Evolutionary conservation across 2,888 invertebrate genomes (phyloP).

Genomic region (Euproctis similis): DNA sequence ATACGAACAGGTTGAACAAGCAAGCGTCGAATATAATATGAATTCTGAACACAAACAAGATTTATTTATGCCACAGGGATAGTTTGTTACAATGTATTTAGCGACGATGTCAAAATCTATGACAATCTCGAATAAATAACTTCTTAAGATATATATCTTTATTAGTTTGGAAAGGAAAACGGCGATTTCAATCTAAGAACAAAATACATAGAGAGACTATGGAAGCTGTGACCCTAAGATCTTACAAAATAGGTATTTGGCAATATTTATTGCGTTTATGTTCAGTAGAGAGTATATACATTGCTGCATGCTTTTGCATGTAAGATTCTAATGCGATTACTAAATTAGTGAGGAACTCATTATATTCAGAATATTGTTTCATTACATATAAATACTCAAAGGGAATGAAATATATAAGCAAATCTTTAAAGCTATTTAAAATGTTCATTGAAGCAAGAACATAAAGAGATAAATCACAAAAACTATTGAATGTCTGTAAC

Average conservation of each 20-base stretch:
- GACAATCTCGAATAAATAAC: conserved; percentile 12
- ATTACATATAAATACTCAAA: too few species aligned
- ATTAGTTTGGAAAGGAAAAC: conserved; percentile 13
- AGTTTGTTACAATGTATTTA: conserved; percentile 18
- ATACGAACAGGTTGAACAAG: conserved; percentile 62
- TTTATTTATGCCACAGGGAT: conserved; percentile 18
- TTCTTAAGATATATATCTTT: conserved; percentile 11
- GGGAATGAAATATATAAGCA: too few species aligned
- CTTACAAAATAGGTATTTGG: background rate
- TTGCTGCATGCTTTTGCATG: too few species aligned
- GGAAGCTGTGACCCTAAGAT: conserved; percentile 1
- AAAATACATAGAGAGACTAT: too few species aligned
- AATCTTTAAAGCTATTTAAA: too few species aligned
- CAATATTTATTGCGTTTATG: conserved; percentile 1
- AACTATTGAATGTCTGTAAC: background rate
- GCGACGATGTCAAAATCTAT: conserved; percentile 13
- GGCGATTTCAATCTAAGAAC: conserved; percentile 8
- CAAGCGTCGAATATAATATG: conserved; percentile 27
- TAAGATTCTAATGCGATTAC: too few species aligned
- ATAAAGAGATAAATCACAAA: background rate
- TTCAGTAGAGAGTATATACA: too few species aligned
- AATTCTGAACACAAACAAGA: conserved; percentile 20
- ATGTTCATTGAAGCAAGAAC: too few species aligned
- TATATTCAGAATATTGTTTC: too few species aligned
- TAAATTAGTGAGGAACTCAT: too few species aligned